Conservation (phyloP, 2,113 vertebrate genomes). For the Epinephelus moara region DNA sequence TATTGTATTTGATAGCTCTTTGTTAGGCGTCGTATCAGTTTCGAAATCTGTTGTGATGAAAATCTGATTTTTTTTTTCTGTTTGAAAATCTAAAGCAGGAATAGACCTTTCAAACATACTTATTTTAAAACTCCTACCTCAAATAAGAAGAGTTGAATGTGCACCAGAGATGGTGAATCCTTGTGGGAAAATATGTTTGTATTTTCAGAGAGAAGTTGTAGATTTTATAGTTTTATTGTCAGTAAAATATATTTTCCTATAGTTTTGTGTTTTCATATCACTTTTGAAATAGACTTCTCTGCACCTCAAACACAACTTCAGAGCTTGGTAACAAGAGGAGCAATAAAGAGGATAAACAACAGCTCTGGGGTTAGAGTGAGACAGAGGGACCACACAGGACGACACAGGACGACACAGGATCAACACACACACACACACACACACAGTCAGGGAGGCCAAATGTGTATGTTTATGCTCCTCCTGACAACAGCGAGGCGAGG, state of each 20-base stretch:
- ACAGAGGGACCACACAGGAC: conserved; percentile 65
- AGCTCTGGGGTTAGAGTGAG: conserved; percentile 15
- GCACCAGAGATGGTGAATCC: background rate
- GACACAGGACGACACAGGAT: conserved; percentile 14
- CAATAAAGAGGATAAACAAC: conserved; percentile 43
- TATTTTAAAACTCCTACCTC: background rate
- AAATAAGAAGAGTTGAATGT: background rate
- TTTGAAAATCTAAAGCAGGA: background rate
- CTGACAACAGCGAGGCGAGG: conserved; percentile 58
- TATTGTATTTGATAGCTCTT: too few species aligned
- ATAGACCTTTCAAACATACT: background rate
- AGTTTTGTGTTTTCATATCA: background rate
- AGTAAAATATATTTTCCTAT: background rate
- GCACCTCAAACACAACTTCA: background rate
- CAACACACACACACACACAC: background rate
- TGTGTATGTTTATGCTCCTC: conserved; percentile 65
- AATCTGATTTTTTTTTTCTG: too few species aligned
- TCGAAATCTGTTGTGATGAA: too few species aligned
- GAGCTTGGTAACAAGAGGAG: background rate
- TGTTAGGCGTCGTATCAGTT: too few species aligned
- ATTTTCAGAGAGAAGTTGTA: too few species aligned
- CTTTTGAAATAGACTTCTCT: background rate
- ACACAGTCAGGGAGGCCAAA: conserved; percentile 8
- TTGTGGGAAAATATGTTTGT: background rate
- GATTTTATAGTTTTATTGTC: background rate